Evolutionary conservation across 1,140 invertebrate genomes (phyloP), one percentile per base, ranked within the genome.

Genomic region (Melipona quadrifasciata): DNA sequence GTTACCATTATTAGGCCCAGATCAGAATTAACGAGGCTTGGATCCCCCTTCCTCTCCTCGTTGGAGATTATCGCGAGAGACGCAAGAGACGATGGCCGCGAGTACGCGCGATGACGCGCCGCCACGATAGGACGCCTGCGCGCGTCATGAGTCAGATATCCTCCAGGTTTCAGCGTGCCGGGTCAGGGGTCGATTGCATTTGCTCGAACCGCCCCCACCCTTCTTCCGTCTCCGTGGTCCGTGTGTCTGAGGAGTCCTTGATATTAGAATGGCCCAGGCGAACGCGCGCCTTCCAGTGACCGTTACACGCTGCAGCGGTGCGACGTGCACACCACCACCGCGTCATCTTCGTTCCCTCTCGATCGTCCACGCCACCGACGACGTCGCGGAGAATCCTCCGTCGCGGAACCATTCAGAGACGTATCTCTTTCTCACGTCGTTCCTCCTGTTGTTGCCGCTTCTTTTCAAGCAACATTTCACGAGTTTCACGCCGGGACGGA

Each of bases 181-280:
- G 93, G 93, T 93, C 92, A 90, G 64, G 89, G 93, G 93, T 93
- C 92, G 91, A 72, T 89, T 93, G 91, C 92, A 91, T 92, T 92
- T 91, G 92, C 92, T 93, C 89, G 89, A 91, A 90, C 91, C 89
- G 82, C 85, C 65, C 76, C 71, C 88, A 67, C 75, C 84, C 77
- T 76, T 64, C 80, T 58, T 67, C 68, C 72, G 77, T 64, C 81
- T 55, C 86, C 70, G 71, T 58, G 90, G 91, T 87, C 57, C 58
- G 75, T 87, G 84, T 85, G 80, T 88, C 84, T 87, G 81, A n/a
- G 80, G 87, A 93, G 92, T 93, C 93, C 93, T 93, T 93, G 93
- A 93, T 93, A 93, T 93, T 93, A 93, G 93, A 93, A 93, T 93
- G 92, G 92, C 91, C 92, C 93, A 91, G 87, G 89, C 89, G 86